phyloP scores from a whole-genome alignment of 2,797 vertebrate genomes.

The Acropternis orthonyx region DNA sequence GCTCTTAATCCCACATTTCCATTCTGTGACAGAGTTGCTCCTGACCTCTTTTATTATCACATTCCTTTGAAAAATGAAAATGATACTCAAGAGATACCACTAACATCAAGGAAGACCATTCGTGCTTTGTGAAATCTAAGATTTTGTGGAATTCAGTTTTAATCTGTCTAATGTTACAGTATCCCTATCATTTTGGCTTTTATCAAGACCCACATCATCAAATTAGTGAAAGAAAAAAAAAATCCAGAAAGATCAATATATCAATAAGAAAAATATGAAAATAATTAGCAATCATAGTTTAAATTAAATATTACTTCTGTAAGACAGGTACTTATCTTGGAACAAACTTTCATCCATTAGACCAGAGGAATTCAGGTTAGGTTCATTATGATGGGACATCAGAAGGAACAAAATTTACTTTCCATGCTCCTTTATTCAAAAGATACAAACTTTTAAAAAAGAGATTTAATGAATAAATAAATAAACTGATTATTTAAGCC shows the following conservation, averaged over 20 bases:
- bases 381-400: background rate
- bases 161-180: background rate
- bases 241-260: conserved; percentile 17
- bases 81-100: conserved; percentile 1
- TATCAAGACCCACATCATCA: background rate
- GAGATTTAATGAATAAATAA: background rate
- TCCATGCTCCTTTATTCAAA: background rate
- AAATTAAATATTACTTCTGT: background rate
- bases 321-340: background rate
- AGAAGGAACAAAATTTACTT: background rate
- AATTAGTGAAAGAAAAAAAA: background rate
- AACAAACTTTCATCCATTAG: background rate
- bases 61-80: conserved; percentile 65
- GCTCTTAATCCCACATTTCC: background rate
- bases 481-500: background rate
- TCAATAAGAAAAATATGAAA: background rate
- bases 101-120: background rate
- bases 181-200: background rate
- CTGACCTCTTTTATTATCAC: conserved; percentile 48
- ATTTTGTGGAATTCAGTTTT: conserved; percentile 5
- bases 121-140: conserved; percentile 42
- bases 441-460: background rate
- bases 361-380: background rate
- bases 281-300: background rate
- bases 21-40: background rate